A percentile compares a stretch with the other conserved stretches of the same genome.
Evolutionary conservation across 2,888 invertebrate genomes (phyloP).

Genomic region (Glyphotaelius pellucidus): DNA sequence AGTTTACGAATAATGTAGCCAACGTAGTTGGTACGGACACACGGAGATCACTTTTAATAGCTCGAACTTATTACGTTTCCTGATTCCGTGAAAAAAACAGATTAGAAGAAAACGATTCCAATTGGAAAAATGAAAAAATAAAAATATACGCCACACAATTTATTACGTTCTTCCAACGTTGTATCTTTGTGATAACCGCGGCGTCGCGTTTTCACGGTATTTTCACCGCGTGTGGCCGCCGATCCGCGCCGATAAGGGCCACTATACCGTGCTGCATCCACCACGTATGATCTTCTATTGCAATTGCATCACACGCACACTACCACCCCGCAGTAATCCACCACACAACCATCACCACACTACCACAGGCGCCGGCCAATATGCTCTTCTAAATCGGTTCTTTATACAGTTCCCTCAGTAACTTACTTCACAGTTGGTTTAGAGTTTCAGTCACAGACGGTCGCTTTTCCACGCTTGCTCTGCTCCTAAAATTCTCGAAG

Average conservation of each 20-base stretch:
- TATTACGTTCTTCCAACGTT: background rate
- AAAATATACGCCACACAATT: background rate
- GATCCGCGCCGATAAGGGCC: conserved; percentile 42
- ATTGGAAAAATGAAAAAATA: background rate
- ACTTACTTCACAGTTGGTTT: conserved; percentile 54
- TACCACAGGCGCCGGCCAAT: conserved; percentile 35
- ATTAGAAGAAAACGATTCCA: background rate
- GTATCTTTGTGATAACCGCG: background rate
- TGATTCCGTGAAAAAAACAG: no score
- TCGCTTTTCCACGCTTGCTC: conserved; percentile 31
- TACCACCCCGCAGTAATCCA: background rate
- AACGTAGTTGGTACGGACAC: background rate
- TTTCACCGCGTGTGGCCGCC: conserved; percentile 23
- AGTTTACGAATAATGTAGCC: background rate
- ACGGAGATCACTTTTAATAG: no score
- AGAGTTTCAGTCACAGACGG: conserved; percentile 48
- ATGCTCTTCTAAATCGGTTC: conserved; percentile 49
- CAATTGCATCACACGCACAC: background rate
- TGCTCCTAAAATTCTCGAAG: conserved; percentile 43
- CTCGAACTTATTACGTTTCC: background rate
- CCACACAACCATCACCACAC: background rate
- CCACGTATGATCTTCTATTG: conserved; percentile 40
- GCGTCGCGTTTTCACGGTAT: conserved; percentile 25
- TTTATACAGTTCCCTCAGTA: conserved; percentile 10
- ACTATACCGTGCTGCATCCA: conserved; percentile 47